Evolutionary conservation across 2,888 invertebrate species (phyloP).

Genomic region (Chymomyza caudatula): DNA sequence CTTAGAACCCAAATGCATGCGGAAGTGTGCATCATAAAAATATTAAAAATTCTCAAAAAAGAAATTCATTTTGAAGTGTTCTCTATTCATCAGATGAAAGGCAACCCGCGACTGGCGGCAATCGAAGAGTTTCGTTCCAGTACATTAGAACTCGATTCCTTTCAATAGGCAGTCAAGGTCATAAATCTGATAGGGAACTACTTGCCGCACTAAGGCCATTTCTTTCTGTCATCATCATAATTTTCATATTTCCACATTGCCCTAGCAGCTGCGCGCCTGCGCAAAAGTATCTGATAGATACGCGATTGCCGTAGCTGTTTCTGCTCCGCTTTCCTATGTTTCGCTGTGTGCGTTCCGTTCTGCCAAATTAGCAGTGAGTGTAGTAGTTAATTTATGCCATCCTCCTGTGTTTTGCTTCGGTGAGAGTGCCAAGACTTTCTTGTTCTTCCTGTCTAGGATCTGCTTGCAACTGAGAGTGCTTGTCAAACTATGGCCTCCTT

Average conservation of each 20-base stretch:
- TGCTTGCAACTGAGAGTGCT: constrained; percentile 13
- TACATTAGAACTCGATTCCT: constrained; percentile 57
- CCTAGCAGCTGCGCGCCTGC: constrained; percentile 59
- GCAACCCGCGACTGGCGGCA: constrained; percentile 2
- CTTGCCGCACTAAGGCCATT: constrained; percentile 6
- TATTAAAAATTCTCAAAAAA: constrained; percentile 53
- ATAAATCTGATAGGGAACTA: constrained; percentile 53
- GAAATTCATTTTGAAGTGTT: constrained; percentile 19
- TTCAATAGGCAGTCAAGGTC: constrained; percentile 57
- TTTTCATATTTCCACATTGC: constrained; percentile 72
- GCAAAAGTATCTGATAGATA: constrained; percentile 56
- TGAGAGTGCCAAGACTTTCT: constrained; percentile 12
- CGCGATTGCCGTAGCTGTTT: constrained; percentile 11
- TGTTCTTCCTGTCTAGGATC: constrained; percentile 20
- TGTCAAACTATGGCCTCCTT: constrained; percentile 11
- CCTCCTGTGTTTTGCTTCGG: constrained; percentile 26
- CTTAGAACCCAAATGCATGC: constrained; percentile 22
- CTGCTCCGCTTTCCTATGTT: constrained; percentile 19
- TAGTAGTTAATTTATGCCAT: constrained; percentile 51
- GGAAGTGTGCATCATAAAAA: constrained; percentile 72
- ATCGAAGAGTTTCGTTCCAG: constrained; percentile 49
- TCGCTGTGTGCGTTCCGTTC: constrained; percentile 43
- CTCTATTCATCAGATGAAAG: constrained; percentile 34
- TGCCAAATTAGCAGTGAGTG: constrained; percentile 60
- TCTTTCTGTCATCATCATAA: constrained; percentile 45